Evolutionary conservation across 2,888 invertebrate species (phyloP).

Genomic region (Hydropsyche betteni): DNA sequence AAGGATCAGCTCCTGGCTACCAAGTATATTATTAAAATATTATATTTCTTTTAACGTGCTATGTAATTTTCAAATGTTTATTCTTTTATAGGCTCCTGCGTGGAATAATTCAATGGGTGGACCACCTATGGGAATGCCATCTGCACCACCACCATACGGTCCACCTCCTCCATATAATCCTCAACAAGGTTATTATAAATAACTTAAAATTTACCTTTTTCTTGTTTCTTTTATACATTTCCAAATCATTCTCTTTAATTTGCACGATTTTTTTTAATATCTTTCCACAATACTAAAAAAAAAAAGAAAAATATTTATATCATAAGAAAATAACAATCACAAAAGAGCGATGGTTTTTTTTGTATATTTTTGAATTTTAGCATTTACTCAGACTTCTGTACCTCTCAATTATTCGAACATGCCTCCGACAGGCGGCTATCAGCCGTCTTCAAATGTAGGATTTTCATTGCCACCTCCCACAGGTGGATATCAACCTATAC

Average conservation of each 20-base stretch:
- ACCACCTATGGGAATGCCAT: constrained; percentile 39
- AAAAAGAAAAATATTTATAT: too few relatives aligned
- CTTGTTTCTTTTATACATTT: constrained; percentile 1
- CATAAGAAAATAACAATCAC: too few relatives aligned
- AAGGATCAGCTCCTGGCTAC: constrained; percentile 55
- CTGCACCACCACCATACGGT: constrained; percentile 43
- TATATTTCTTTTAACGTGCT: background rate
- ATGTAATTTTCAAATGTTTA: background rate
- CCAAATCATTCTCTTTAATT: too few relatives aligned
- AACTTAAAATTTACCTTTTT: too few relatives aligned
- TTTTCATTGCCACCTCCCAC: constrained; percentile 8
- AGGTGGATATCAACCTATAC: constrained; percentile 8
- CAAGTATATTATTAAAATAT: background rate
- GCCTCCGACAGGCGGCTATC: constrained; percentile 43
- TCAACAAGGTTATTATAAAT: constrained; percentile 36
- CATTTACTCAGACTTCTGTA: constrained; percentile 35
- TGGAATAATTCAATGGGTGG: constrained; percentile 15
- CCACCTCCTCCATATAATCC: constrained; percentile 47
- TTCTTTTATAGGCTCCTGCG: background rate
- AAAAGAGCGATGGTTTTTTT: too few relatives aligned
- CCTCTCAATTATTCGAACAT: constrained; percentile 44
- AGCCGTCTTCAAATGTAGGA: constrained; percentile 34
- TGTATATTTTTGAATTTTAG: constrained; percentile 29
- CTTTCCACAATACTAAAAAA: too few relatives aligned
- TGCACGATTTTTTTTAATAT: too few relatives aligned